phyloP scores from a whole-genome alignment of 2,888 invertebrate species.

The Anthrax anthrax region DNA sequence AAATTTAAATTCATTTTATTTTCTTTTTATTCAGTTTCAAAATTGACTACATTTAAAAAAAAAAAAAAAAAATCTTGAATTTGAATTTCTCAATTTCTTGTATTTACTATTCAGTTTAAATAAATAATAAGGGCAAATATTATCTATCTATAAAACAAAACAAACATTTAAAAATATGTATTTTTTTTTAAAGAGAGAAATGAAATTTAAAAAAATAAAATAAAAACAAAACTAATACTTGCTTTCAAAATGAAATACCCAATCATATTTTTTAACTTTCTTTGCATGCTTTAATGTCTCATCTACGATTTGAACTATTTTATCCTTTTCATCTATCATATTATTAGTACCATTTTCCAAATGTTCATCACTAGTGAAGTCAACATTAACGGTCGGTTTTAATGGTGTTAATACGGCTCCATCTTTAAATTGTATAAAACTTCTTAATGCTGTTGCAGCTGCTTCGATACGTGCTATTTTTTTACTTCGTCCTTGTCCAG shows the following conservation, averaged over 20 bases:
- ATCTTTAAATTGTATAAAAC: slow-evolving; percentile 44
- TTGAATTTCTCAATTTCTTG: no score
- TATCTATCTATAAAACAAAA: no score
- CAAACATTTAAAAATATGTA: no score
- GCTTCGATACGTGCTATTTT: slow-evolving; percentile 42
- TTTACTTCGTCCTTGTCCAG: slow-evolving; percentile 41
- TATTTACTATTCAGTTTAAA: no score
- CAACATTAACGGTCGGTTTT: slow-evolving; percentile 33
- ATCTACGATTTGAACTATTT: slow-evolving; percentile 23
- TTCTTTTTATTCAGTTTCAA: no score
- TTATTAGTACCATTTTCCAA: slow-evolving; percentile 32
- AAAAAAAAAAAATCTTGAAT: no score
- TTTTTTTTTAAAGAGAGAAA: slow-evolving; percentile 7
- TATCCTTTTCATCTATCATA: slow-evolving; percentile 16
- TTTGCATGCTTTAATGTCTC: slow-evolving; percentile 23
- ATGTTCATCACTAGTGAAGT: slow-evolving; percentile 40
- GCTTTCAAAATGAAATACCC: slow-evolving; percentile 33
- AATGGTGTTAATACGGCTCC: slow-evolving; percentile 27
- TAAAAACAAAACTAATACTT: slow-evolving; percentile 27
- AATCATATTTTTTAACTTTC: slow-evolving; percentile 18
- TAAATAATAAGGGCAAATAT: no score
- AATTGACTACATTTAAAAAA: no score
- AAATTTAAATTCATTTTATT: no score
- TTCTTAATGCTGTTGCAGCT: slow-evolving; percentile 40
- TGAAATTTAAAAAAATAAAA: slow-evolving; percentile 16